Conservation (phyloP, 2,888 invertebrate genomes). For the Mactromeris polynyma region DNA sequence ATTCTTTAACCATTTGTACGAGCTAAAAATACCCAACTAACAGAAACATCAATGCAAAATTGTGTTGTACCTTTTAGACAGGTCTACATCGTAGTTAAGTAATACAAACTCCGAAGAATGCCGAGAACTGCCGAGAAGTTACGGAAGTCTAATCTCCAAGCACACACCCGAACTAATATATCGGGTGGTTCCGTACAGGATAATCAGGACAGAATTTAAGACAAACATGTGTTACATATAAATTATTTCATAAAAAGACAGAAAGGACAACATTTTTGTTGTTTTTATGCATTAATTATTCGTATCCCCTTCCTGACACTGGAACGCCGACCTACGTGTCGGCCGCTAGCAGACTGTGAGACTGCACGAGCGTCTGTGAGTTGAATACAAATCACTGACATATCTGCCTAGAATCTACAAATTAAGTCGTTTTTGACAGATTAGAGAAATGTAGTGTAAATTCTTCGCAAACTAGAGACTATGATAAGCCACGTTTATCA, state of each 20-base stretch:
- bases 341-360: constrained; percentile 23
- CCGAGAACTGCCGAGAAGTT: neutral
- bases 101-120: neutral
- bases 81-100: too few species aligned
- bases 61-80: too few species aligned
- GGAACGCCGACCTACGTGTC: constrained; percentile 15
- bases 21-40: too few species aligned
- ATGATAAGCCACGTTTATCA: constrained; percentile 54
- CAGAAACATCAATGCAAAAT: too few species aligned
- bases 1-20: too few species aligned
- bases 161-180: neutral
- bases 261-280: neutral
- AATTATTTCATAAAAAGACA: constrained; percentile 1
- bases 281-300: neutral
- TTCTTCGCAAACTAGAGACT: constrained; percentile 51
- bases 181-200: neutral
- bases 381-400: constrained; percentile 29
- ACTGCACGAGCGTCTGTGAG: constrained; percentile 36
- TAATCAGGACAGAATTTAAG: neutral
- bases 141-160: neutral
- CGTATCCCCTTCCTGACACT: neutral
- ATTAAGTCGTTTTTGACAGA: constrained; percentile 65
- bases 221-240: neutral
- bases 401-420: constrained; percentile 55
- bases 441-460: constrained; percentile 58